Evolutionary conservation across 30 jellyfish, hydroid and myxozoan species (phyloP).

Genomic region (Hydractinia symbiolongicarpus): DNA sequence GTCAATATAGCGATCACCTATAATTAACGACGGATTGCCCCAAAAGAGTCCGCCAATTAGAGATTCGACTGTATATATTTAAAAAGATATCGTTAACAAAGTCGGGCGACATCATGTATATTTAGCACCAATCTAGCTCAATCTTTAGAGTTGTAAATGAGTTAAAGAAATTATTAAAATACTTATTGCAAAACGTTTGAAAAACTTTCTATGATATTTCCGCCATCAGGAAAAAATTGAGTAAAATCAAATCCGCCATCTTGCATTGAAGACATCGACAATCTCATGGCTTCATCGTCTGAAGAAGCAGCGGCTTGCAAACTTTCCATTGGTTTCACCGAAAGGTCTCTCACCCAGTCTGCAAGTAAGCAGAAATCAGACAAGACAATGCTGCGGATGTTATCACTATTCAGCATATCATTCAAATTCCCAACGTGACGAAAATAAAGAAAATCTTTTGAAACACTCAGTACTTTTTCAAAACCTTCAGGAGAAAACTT

Average conservation of each 20-base stretch:
- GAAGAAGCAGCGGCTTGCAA: not conserved
- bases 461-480: not conserved
- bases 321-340: not conserved
- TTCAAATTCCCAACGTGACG: not conserved
- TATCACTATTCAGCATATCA: not conserved
- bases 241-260: not conserved
- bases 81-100: no score
- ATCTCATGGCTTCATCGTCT: not conserved
- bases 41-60: no score
- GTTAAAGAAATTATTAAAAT: no score
- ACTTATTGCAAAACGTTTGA: no score
- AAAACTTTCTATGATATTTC: no score
- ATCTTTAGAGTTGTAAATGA: no score
- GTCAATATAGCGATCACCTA: no score
- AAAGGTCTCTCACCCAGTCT: not conserved
- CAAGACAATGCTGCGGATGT: not conserved
- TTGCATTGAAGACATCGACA: not conserved
- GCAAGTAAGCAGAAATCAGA: not conserved
- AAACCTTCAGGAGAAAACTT: not conserved
- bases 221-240: not conserved
- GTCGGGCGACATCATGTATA: no score
- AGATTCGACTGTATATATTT: no score
- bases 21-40: no score
- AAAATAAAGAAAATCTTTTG: not conserved
- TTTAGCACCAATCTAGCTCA: no score